Base-by-base conservation (phyloP, 2,888 invertebrate species). In the Andrena minutula region DNA sequence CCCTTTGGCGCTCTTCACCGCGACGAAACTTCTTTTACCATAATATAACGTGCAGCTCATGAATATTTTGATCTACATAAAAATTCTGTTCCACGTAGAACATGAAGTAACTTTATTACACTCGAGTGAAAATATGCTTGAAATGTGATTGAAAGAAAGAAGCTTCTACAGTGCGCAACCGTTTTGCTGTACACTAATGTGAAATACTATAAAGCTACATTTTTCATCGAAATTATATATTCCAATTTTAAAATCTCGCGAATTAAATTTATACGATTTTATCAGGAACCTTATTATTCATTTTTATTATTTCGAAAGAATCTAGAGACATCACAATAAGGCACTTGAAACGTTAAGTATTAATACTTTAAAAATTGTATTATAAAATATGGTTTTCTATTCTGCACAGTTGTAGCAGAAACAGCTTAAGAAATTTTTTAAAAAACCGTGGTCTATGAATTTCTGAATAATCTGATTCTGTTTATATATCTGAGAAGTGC, bases 51-150 rank as follows among this genome's bases (percentile, higher is more conserved):
- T 28, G 26, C 56, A 30, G 47, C 23, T 79, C 73, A 79, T 79
- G 80, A 80, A 80, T 80, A 80, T 68, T 28, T 63, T 49, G 72
- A 68, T 71, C 60, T 35, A 47, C 72, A 47, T 63, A 68, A 73
- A 69, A 72, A 63, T 80, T 68, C 73, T 35, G 35, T 56, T 61
- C 63, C 1, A 5, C 28, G 28, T 66, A 68, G 35, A 80, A 69
- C 49, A 26, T 2, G n/a, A 53, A n/a, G 47, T 49, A 53, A 32
- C 61, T 30, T 69, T 56, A 61, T 56, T 64, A 63, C 23, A 16
- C 26, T 72, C 63, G 6, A 30, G 61, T n/a, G 41, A 51, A 51
- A 66, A 63, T 47, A 51, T 61, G 66, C 79, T 79, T 66, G 66
- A 61, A 79, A 79, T 71, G 60, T 60, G 53, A 78, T 79, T 71